phyloP scores from a whole-genome alignment of 1,140 invertebrate genomes.

The Helicoverpa armigera region DNA sequence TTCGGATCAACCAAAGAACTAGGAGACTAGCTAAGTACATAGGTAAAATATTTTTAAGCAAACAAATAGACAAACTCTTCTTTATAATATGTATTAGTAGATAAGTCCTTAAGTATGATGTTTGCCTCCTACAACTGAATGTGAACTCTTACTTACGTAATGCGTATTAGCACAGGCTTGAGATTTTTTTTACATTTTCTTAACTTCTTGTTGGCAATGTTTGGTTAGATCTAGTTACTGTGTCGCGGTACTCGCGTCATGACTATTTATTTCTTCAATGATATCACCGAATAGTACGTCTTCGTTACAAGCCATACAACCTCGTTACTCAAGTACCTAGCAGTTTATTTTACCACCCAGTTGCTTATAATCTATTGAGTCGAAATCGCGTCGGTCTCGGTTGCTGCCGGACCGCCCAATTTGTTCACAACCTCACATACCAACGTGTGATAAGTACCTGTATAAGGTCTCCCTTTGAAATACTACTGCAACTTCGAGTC shows the following conservation, averaged over 20 bases:
- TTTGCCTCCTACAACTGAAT: too few relatives aligned
- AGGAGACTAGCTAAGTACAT: too few relatives aligned
- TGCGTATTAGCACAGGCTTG: too few relatives aligned
- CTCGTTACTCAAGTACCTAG: too few relatives aligned
- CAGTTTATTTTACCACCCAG: background rate
- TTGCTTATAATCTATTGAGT: background rate
- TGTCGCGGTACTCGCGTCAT: constrained; percentile 25
- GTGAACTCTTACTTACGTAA: too few relatives aligned
- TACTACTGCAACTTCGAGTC: background rate
- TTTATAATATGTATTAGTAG: too few relatives aligned
- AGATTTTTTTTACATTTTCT: too few relatives aligned
- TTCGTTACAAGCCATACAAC: background rate
- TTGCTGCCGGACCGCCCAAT: background rate
- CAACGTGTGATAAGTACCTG: background rate
- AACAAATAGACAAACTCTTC: too few relatives aligned
- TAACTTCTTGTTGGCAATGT: constrained; percentile 5
- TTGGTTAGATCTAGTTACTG: constrained; percentile 29
- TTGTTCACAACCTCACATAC: background rate
- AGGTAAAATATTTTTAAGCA: too few relatives aligned
- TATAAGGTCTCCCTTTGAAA: background rate
- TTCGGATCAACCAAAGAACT: too few relatives aligned
- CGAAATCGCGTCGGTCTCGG: constrained; percentile 2
- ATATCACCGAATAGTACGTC: constrained; percentile 38
- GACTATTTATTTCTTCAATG: constrained; percentile 43
- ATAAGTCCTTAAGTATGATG: too few relatives aligned